Evolutionary conservation across 2,888 invertebrate species (phyloP), one percentile per base, ranked within the genome.

Genomic region (Dryobota labecula): DNA sequence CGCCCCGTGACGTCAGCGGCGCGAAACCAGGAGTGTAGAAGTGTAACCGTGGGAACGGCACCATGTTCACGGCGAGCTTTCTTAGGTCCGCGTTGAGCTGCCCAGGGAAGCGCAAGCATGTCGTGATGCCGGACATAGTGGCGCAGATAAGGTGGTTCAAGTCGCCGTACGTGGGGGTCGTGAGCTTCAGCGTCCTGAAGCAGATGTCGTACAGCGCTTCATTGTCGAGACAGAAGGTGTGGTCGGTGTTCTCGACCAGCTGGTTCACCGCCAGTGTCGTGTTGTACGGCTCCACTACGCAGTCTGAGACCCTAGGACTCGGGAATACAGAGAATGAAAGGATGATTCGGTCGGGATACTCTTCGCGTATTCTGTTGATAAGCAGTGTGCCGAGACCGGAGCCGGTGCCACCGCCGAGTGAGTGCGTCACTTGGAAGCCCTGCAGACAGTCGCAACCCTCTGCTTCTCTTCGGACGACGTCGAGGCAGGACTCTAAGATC

Each of bases 391-490:
- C 96, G 36, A 96, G 88, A 2, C 96, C 96, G 0, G 96, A 93
- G 9, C 96, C 96, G n/a, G 96, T 96, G 61, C 96, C 96, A 36
- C 96, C 96, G 18, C 96, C 96, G 9, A 96, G 90, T 0, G 98
- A 98, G 89, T 98, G 98, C 5, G 98, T 97, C 84, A 98, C 91
- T 90, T 98, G 98, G 91, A 98, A 98, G 58, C 98, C 98, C 96
- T 98, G 98, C 43, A 98, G 96, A 86, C 99, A 99, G 92, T 99
- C 99, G 94, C 99, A 97, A 93, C 98, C 97, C 94, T 99, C 98
- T 62, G 98, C 98, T 93, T 98, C 98, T 90, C 98, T 97, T 71
- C 98, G 96, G 38, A 98, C 97, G 0, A 98, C 98, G 89, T 98
- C 98, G 63, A 98, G 93, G 0, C 97, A 97, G 27, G 98, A 97